Evolutionary conservation across 2,888 invertebrate genomes (phyloP).

Genomic region (Epinotia nisella): DNA sequence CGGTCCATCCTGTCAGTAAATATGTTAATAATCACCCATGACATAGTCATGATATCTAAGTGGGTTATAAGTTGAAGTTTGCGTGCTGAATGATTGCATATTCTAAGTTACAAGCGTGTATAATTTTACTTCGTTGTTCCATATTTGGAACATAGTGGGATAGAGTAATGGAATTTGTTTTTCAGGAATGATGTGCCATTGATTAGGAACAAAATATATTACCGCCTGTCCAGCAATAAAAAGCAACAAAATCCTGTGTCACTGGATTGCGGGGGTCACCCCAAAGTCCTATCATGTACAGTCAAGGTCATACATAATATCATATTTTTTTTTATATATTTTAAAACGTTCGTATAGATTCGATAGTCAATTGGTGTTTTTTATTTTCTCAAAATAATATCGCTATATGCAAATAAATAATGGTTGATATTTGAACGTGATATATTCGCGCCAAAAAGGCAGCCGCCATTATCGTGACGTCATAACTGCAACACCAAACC

Average conservation of each 20-base stretch:
- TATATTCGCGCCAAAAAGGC: no score
- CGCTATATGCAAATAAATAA: no score
- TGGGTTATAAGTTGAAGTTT: not conserved
- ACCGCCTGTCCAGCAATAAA: constrained; percentile 8
- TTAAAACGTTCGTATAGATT: no score
- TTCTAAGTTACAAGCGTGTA: not conserved
- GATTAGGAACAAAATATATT: constrained; percentile 14
- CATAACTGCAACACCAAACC: no score
- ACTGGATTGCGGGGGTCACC: no score
- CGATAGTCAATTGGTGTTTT: no score
- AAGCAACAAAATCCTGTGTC: not conserved
- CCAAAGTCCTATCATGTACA: not conserved
- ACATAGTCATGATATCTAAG: constrained; percentile 3
- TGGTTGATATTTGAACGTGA: no score
- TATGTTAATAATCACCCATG: not conserved
- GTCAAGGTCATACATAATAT: constrained; percentile 2
- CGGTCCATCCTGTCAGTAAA: not conserved
- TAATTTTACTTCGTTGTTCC: not conserved
- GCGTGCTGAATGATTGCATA: not conserved
- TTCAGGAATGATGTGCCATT: constrained; percentile 30
- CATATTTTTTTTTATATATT: no score
- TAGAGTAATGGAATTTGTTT: not conserved
- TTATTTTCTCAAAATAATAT: no score
- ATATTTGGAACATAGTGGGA: not conserved
- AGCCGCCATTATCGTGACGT: no score